Percentiles rank a stretch among this genome's conserved stretches.
Conservation (phyloP, 2,797 vertebrate genomes). For the Garrulus glandarius region DNA sequence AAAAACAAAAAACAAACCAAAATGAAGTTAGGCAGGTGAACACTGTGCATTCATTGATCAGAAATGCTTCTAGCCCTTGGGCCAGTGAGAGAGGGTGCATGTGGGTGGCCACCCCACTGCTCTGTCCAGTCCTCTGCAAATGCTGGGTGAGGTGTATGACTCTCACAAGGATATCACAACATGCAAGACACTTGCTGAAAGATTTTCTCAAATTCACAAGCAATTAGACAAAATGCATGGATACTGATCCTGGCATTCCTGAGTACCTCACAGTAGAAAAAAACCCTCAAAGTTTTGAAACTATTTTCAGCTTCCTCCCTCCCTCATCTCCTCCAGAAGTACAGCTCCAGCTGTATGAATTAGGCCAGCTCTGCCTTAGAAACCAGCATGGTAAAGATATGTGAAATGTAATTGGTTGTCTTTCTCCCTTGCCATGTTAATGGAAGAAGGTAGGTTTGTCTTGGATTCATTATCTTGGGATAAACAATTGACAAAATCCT, state of each 20-base stretch:
- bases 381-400: not conserved
- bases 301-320: not conserved
- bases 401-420: not conserved
- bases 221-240: not conserved
- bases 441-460: not conserved
- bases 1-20: fast-evolving
- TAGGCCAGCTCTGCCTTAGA: not conserved
- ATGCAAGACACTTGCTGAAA: not conserved
- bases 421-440: not conserved
- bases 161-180: not conserved
- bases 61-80: not conserved
- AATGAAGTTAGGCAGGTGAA: not conserved
- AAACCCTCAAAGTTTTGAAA: not conserved
- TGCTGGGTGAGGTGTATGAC: not conserved
- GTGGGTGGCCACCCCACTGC: not conserved
- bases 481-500: not conserved
- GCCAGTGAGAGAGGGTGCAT: too few relatives aligned
- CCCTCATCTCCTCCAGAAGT: not conserved
- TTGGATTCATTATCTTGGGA: not conserved
- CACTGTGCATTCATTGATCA: not conserved
- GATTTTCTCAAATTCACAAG: not conserved
- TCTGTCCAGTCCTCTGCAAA: not conserved
- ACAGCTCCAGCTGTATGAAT: not conserved
- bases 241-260: not conserved
- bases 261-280: not conserved